Evolutionary conservation across 30 jellyfish, hydroid and myxozoan species (phyloP).

Genomic region (Hydra vulgaris): DNA sequence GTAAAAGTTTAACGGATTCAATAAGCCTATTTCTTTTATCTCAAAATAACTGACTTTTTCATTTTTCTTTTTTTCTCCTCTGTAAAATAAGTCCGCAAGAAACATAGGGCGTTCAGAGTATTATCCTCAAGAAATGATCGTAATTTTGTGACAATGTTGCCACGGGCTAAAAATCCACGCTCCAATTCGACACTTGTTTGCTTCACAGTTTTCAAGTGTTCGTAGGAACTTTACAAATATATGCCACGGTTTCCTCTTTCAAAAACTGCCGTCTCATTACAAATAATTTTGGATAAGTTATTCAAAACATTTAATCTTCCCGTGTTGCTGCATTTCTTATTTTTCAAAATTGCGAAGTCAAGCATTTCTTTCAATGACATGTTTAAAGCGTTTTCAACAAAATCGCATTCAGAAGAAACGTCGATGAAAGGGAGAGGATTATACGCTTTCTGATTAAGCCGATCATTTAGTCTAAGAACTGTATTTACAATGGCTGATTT

Average conservation of each 20-base stretch:
- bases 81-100: background rate
- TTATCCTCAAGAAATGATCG: background rate
- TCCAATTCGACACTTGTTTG: background rate
- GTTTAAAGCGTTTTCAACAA: background rate
- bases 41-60: background rate
- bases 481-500: background rate
- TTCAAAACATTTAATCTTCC: background rate
- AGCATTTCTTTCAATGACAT: background rate
- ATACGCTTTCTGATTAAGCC: background rate
- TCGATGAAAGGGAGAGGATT: background rate
- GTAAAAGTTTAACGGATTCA: background rate
- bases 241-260: background rate
- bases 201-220: background rate
- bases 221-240: background rate
- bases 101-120: background rate
- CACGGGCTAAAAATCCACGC: background rate
- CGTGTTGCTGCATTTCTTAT: background rate
- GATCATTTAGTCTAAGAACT: background rate
- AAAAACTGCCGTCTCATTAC: background rate
- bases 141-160: background rate
- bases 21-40: background rate
- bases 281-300: background rate
- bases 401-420: background rate
- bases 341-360: background rate
- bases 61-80: background rate